A percentile compares a stretch with the other conserved stretches of the same genome.
These are phyloP conservation scores for Boulengeromyrus knoepffleri DNA, from an alignment of 2,113 vertebrate species.

Conservation along the genomic window DNA sequence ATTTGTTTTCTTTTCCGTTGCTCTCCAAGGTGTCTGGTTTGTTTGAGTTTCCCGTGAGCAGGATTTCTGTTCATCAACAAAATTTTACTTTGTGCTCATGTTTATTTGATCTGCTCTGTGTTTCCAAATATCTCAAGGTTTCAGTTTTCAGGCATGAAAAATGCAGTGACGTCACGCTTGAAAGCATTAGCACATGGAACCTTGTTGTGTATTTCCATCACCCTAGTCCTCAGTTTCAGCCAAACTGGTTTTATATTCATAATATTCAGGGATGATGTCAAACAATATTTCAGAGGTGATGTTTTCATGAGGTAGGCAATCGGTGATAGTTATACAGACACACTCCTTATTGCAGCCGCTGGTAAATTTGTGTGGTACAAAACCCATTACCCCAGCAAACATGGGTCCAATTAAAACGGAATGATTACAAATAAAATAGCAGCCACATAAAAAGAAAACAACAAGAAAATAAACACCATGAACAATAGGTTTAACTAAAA, in stretches of 20 bases:
- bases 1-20: constrained; percentile 34
- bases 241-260: background rate
- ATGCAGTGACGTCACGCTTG: background rate
- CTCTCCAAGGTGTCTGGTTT: constrained; percentile 13
- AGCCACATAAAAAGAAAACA: background rate
- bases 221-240: background rate
- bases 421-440: background rate
- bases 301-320: background rate
- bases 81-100: background rate
- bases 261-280: background rate
- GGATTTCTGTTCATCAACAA: background rate
- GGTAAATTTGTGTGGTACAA: background rate
- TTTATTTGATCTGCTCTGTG: background rate
- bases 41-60: constrained; percentile 38
- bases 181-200: background rate
- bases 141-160: background rate
- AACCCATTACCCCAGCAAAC: background rate
- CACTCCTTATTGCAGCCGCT: background rate
- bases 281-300: background rate
- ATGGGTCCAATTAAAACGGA: background rate
- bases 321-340: background rate
- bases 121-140: background rate
- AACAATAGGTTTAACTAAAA: background rate
- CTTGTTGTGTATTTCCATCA: background rate
- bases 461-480: background rate